Evolutionary conservation across 2,113 vertebrate species (phyloP).

Genomic region (Pelobates fuscus): DNA sequence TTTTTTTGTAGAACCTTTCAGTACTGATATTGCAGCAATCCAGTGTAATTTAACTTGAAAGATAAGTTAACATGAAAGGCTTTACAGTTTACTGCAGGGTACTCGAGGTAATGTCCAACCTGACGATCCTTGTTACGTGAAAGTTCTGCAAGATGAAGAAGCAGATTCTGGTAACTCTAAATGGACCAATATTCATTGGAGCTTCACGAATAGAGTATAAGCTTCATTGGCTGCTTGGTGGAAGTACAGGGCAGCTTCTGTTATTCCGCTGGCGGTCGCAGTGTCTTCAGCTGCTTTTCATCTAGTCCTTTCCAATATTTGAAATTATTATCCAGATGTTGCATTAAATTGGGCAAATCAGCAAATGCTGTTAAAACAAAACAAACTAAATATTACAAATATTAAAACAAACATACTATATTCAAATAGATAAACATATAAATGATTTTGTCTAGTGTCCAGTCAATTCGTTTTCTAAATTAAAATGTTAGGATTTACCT

Average conservation of each 20-base stretch:
- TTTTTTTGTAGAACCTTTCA: slow-evolving; percentile 55
- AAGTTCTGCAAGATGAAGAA: slow-evolving; percentile 53
- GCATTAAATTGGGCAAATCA: slow-evolving; percentile 93
- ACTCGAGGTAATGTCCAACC: slow-evolving; percentile 52
- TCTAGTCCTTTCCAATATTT: slow-evolving; percentile 97
- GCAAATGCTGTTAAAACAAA: slow-evolving; percentile 78
- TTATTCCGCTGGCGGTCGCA: slow-evolving; percentile 85
- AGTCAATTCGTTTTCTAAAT: no score
- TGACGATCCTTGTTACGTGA: slow-evolving; percentile 46
- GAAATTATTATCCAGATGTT: slow-evolving; percentile 95
- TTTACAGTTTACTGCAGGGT: slow-evolving; percentile 50
- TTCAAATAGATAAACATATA: no score
- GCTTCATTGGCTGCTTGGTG: slow-evolving; percentile 50
- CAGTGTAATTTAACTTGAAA: slow-evolving; percentile 59
- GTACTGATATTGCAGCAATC: slow-evolving; percentile 56
- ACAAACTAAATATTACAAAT: not conserved
- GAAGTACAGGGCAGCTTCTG: slow-evolving; percentile 3
- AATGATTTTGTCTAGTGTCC: no score
- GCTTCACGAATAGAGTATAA: slow-evolving; percentile 49
- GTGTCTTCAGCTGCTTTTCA: slow-evolving; percentile 81
- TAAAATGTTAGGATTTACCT: no score
- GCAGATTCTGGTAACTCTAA: slow-evolving; percentile 61
- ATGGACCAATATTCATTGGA: slow-evolving; percentile 60
- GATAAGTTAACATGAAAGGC: slow-evolving; percentile 33
- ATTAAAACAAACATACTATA: not conserved